Evolutionary conservation across 2,797 vertebrate genomes (phyloP), one percentile per base, ranked within the genome.

Genomic region (Platyrinchus mystaceus): DNA sequence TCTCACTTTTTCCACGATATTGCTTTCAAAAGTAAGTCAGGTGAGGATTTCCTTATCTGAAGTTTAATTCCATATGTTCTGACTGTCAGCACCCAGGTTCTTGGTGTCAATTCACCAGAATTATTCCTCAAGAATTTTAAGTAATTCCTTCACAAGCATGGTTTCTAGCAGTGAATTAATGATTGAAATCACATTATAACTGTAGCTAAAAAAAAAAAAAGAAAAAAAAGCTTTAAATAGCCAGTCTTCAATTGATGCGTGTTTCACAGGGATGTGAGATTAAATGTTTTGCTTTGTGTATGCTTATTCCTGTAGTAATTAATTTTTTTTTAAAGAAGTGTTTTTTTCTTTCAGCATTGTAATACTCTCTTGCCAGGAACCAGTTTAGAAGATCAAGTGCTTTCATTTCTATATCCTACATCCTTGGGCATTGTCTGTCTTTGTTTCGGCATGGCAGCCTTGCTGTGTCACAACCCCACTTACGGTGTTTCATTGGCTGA

Each of bases 401-500:
- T 30, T 12, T 28, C 30, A 28, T 86, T 93, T 82, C 39, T 75
- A 1, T 44, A 28, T 24, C 13, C 9, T n/a, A 21, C 21, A 20
- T 84, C 59, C 55, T 27, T 44, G 50, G 58, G n/a, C 55, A 52
- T 19, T 59, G 24, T n/a, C 50, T 89, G 44, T 47, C 77, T 81
- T 24, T 58, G 63, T 84, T 87, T 93, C 4, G 0, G 60, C 67
- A 27, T 37, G 47, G 59, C 52, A 84, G 26, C 36, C 47, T 66
- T 55, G 62, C 18, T 74, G 27, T 71, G 46, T 64, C 77, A 34
- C 44, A 89, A 64, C 52, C 39, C 26, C 10, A 5, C 20, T 92
- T 46, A 56, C 0, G 2, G 18, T 94, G 89, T 77, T 96, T 94
- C 93, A 95, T 96, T 96, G 95, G 93, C 92, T 96, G 89, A 95